Base-by-base conservation (phyloP, 2,797 vertebrate species). In the Sebastes paucispinis region DNA sequence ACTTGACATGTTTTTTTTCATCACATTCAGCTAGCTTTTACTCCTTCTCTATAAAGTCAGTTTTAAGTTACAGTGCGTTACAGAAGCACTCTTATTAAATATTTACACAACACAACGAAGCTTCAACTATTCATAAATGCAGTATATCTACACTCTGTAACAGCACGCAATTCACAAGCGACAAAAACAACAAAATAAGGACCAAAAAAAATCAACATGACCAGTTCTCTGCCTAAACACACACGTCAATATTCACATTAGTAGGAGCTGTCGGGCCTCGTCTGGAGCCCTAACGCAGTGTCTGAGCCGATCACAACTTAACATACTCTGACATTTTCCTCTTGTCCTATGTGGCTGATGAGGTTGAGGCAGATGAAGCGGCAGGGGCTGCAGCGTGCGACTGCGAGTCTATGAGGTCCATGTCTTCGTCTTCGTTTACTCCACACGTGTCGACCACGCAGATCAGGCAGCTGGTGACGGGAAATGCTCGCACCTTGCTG, bases 371-470 rank as follows among this genome's bases (percentile, higher is more conserved):
- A 7, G 92, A 75, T 1, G 93, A 63, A 11, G 92, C 43, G 2
- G 87, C 66, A 1, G 85, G 3, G 13, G 92, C 1, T 0, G 84
- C 62, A 5, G 78, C 14, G 13, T 90, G 88, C 6, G 89, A 77
- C 80, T 94, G 93, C 27, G 94, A 90, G 82, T 93, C 93, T 52
- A 93, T 92, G 25, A 94, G 90, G 73, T 93, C 94, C 88, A 90
- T 91, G 85, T 98, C 96, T 68, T 98, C 98, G 73, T 98, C 97
- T 93, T 99, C 98, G 54, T 99, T 99, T 87, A 98, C 98, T 39
- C 98, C 98, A 59, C 98, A 99, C 2, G 97, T 99, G 94, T 99
- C 98, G 60, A 99, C 97, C 78, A 99, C 97, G 80, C 98, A 99
- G 91, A 99, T 99, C 81, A 99, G 96, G 90, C 98, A 98, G 93